Base-by-base conservation (phyloP, 2,888 invertebrate genomes). In the Listrodromus nycthemerus region DNA sequence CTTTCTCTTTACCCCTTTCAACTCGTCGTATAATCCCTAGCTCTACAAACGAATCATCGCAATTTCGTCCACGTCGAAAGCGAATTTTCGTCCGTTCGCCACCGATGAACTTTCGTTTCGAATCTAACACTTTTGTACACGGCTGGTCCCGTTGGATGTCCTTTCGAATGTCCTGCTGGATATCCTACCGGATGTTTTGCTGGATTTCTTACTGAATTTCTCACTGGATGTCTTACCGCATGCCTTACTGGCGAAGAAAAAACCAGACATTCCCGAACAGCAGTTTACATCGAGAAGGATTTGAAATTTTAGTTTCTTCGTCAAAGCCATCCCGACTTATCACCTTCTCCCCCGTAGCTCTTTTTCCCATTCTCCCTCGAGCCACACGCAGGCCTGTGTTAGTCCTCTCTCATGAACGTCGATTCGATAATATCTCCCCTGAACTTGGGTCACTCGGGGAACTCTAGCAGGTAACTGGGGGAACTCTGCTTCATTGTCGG, bases 371-470 rank as follows among this genome's bases (percentile, higher is more conserved):
- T 6, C 27, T 58, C 24, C 27, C 61, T 48, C 1, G 16, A 73
- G 61, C 52, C 30, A 13, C 21, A 24, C 2, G 33, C 33, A 65
- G 48, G 50, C 13, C 30, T 30, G 33, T 24, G 37, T 65, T 52
- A 75, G 52, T 52, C 37, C 37, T 33, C 37, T 30, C 74, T 16
- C 37, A 50, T 65, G 50, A 50, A 37, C 37, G 48, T 50, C 33
- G 63, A 24, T 30, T 27, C 50, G 16, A 8, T 5, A 50, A 74
- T 24, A 27, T 41, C n/a, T 16, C 13, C 63, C 2, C 24, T 6
- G n/a, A 50, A 52, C 63, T 21, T 13, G 41, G 41, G 41, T 13
- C 1, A 41, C 41, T 13, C 41, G 2, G 10, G 13, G 41, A 41
- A 41, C 41, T 41, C 13, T 41, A n/a, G n/a, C n/a, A n/a, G 41